These are phyloP conservation scores for Polymixis flavicincta DNA, from an alignment of 2,888 invertebrate genomes.

Conservation along the genomic window DNA sequence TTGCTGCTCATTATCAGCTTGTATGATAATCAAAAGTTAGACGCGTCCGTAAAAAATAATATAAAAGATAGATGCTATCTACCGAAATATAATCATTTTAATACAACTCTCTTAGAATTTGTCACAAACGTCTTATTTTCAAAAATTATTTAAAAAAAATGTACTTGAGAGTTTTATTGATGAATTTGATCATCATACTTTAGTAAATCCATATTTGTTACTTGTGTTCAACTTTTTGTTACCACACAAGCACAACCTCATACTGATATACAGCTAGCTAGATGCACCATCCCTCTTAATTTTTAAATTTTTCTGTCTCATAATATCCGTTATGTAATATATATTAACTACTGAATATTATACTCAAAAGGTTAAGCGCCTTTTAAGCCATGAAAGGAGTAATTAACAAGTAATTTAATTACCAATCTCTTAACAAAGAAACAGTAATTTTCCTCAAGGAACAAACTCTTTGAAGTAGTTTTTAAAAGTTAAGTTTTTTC, in stretches of 20 bases:
- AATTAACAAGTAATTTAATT: slow-evolving; percentile 42
- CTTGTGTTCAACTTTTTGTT: not conserved
- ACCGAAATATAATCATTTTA: not conserved
- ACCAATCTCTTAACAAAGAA: slow-evolving; percentile 25
- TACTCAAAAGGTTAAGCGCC: not conserved
- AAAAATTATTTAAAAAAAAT: too few relatives aligned
- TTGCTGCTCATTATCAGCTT: not conserved
- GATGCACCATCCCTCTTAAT: not conserved
- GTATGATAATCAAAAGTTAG: not conserved
- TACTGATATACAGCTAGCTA: not conserved
- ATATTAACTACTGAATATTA: not conserved
- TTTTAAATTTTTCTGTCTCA: not conserved
- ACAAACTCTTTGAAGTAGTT: slow-evolving; percentile 35
- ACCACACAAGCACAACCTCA: not conserved
- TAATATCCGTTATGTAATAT: not conserved
- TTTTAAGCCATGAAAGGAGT: slow-evolving; percentile 24
- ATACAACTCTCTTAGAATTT: too few relatives aligned
- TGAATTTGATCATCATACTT: not conserved
- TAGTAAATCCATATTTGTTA: not conserved
- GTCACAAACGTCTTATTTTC: too few relatives aligned
- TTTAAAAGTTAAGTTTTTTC: slow-evolving; percentile 30
- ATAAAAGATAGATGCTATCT: too few relatives aligned
- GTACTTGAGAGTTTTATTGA: not conserved
- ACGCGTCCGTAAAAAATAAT: not conserved
- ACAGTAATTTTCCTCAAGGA: slow-evolving; percentile 21